Evolutionary conservation across 2,113 vertebrate species (phyloP).

Genomic region (Periophthalmodon schlosseri): DNA sequence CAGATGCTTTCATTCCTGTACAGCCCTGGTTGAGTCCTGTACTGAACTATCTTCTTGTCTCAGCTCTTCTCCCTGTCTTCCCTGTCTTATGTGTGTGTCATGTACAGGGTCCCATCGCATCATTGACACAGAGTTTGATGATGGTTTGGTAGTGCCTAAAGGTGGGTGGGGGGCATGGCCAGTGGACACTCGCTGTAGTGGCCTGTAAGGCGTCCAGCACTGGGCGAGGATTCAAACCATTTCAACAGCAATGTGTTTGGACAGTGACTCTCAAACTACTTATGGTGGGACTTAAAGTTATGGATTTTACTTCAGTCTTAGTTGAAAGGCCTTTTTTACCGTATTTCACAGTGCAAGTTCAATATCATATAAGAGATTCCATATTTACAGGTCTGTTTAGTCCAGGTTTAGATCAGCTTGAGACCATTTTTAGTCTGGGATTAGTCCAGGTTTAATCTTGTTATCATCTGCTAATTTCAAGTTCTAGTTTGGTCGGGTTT

Average conservation of each 20-base stretch:
- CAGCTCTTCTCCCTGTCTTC: slow-evolving; percentile 43
- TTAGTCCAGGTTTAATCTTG: too few relatives aligned
- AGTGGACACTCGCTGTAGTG: slow-evolving; percentile 54
- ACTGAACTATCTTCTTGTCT: slow-evolving; percentile 39
- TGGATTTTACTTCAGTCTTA: not conserved
- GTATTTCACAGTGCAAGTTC: too few relatives aligned
- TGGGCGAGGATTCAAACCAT: slow-evolving; percentile 55
- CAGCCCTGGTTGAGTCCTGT: slow-evolving; percentile 17
- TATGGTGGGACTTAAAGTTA: not conserved
- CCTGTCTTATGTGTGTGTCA: slow-evolving; percentile 43
- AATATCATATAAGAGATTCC: too few relatives aligned
- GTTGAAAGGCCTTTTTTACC: too few relatives aligned
- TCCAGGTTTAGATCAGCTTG: too few relatives aligned
- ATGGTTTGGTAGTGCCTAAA: slow-evolving; percentile 95
- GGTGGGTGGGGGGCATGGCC: slow-evolving; percentile 91
- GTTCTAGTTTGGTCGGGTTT: too few relatives aligned
- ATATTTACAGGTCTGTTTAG: too few relatives aligned
- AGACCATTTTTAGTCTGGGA: too few relatives aligned
- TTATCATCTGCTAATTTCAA: too few relatives aligned
- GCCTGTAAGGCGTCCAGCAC: slow-evolving; percentile 66
- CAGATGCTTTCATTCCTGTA: not conserved
- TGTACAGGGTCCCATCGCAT: slow-evolving; percentile 96
- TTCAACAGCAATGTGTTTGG: slow-evolving; percentile 12
- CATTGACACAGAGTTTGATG: slow-evolving; percentile 99
- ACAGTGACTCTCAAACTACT: slow-evolving; percentile 1